Evolutionary conservation across 1,140 invertebrate species (phyloP), one percentile per base, ranked within the genome.

Genomic region (Saccostrea echinata): DNA sequence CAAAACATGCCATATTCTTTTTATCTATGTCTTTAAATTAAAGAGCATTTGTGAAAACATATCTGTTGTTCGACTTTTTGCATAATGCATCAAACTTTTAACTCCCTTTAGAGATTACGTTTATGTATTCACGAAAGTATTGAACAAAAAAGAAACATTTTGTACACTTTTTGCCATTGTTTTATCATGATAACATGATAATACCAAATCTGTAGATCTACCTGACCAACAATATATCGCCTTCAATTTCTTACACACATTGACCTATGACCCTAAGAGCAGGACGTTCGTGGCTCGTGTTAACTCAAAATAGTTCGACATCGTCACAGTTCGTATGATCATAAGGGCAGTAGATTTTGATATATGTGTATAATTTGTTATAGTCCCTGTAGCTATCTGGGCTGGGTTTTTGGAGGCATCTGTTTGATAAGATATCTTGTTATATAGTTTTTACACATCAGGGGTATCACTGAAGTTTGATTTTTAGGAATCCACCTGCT

Each of bases 321-420:
- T 43, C 43, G 43, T 64, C 57, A 21, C 16, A 64, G 57, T 24
- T 24, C 57, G 24, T 12, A 30, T 33, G 24, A 30, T 35, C 68
- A 71, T 18, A 71, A 33, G 68, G 24, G 68, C 13, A 33, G 68
- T 13, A 71, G 9, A 30, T 30, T 12, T 71, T 30, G 24, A 33
- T 27, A 71, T 71, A 13, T 71, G 68, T 71, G 11, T 64, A n/a
- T 71, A 33, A 71, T 71, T 71, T 71, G 68, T 71, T 71, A 68
- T 24, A 27, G 9, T 33, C 24, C 27, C 27, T 30, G 68, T 27
- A 61, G 13, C 68, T 71, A 71, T 71, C 27, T 3, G 13, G 24
- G 24, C 68, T 71, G 30, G 16, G 68, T 71, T 71, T 71, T 71
- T 71, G 27, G 68, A 30, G 27, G 27, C 68, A 71, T 71, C 68